phyloP scores from a whole-genome alignment of 2,888 invertebrate genomes.

The Lithodes maja region DNA sequence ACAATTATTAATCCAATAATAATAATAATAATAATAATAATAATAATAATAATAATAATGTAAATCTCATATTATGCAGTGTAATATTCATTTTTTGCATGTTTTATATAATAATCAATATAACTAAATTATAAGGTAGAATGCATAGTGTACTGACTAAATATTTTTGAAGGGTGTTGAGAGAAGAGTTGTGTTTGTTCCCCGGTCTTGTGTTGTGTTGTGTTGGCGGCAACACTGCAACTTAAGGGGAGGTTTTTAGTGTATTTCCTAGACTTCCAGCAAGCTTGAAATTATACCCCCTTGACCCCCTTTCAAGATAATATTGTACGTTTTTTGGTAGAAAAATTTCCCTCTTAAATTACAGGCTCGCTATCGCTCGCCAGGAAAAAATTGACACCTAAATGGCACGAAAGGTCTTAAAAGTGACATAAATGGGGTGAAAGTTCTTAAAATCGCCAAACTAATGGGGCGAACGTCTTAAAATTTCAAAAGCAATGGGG shows the following conservation, averaged over 20 bases:
- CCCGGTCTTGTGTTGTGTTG: background rate
- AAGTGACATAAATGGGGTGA: too few relatives aligned
- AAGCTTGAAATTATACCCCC: too few relatives aligned
- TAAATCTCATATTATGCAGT: background rate
- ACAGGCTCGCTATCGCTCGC: too few relatives aligned
- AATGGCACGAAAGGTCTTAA: too few relatives aligned
- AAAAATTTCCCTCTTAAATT: too few relatives aligned
- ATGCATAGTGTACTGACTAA: background rate
- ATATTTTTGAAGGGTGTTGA: background rate
- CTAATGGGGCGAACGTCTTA: too few relatives aligned
- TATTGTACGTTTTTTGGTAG: too few relatives aligned
- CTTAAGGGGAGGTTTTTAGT: background rate
- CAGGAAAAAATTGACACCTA: too few relatives aligned
- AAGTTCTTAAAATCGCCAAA: too few relatives aligned
- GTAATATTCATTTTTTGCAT: conserved; percentile 13
- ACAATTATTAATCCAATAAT: conserved; percentile 1
- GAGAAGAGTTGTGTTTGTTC: conserved; percentile 5
- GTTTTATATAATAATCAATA: conserved; percentile 22
- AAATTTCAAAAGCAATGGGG: too few relatives aligned
- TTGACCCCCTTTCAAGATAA: too few relatives aligned
- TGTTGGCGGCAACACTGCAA: background rate
- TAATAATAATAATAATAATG: background rate
- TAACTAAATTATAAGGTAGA: background rate
- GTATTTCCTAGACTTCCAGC: too few relatives aligned
- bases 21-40: background rate